Conservation (phyloP, 2,797 vertebrate genomes). For the Aplochiton taeniatus region DNA sequence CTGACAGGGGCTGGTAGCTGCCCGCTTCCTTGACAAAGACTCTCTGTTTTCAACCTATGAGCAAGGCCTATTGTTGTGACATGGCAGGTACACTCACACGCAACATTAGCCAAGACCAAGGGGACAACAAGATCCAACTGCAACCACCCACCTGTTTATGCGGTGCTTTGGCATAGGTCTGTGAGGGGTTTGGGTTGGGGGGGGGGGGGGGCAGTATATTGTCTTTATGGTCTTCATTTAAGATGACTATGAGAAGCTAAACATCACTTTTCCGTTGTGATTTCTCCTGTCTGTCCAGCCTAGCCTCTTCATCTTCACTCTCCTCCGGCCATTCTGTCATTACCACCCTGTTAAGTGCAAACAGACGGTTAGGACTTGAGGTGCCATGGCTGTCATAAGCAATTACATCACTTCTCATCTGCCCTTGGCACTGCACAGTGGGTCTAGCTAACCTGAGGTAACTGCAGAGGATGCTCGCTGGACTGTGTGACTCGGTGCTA, state of each 20-base stretch:
- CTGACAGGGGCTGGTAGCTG: slow-evolving; percentile 59
- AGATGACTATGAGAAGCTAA: too few species aligned
- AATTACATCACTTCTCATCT: slow-evolving; percentile 32
- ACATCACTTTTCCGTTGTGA: too few species aligned
- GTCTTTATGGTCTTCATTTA: not conserved
- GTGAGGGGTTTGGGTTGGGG: too few species aligned
- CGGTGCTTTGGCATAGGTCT: slow-evolving; percentile 30
- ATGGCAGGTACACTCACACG: slow-evolving; percentile 37
- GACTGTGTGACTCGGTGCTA: slow-evolving; percentile 36
- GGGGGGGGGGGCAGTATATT: not conserved
- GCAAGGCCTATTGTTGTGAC: slow-evolving; percentile 55
- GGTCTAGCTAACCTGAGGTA: slow-evolving; percentile 44
- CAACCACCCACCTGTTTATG: slow-evolving; percentile 26
- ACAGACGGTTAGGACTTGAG: slow-evolving; percentile 8
- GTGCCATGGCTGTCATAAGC: slow-evolving; percentile 13
- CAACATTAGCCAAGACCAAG: slow-evolving; percentile 25
- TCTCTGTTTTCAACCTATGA: slow-evolving; percentile 58
- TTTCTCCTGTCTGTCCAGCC: too few species aligned
- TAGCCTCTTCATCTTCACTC: not conserved
- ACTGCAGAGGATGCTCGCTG: slow-evolving; percentile 31
- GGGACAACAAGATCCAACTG: not conserved
- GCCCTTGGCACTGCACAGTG: slow-evolving; percentile 10
- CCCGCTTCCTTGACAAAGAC: slow-evolving; percentile 61
- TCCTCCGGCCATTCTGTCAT: not conserved
- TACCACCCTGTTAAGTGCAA: slow-evolving; percentile 10